phyloP scores from a whole-genome alignment of 2,888 invertebrate genomes.

The Heliconius ismenius region DNA sequence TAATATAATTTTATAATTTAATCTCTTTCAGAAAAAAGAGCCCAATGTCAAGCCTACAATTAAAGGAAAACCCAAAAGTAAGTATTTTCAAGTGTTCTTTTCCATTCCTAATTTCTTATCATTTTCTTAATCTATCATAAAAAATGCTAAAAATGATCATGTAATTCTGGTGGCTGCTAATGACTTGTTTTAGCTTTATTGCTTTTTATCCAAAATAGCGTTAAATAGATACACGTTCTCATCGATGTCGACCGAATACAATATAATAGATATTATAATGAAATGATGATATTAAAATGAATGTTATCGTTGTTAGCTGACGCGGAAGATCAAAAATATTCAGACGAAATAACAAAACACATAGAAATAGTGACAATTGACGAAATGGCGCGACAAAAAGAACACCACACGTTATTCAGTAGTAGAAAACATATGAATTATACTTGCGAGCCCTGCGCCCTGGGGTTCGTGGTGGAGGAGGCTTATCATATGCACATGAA shows the following conservation, averaged over 20 bases:
- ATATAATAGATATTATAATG: no score
- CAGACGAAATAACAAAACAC: slow-evolving; percentile 52
- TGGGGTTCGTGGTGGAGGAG: slow-evolving; percentile 55
- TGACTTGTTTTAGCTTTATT: no score
- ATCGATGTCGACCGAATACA: no score
- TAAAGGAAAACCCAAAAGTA: slow-evolving; percentile 33
- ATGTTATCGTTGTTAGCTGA: slow-evolving; percentile 28
- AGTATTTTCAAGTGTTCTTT: not conserved
- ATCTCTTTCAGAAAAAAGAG: slow-evolving; percentile 33
- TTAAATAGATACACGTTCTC: no score
- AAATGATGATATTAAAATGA: not conserved
- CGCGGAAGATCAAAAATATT: slow-evolving; percentile 40
- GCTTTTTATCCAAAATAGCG: no score
- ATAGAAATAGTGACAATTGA: slow-evolving; percentile 59
- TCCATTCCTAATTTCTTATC: no score
- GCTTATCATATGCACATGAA: slow-evolving; percentile 57
- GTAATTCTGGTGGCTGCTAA: no score
- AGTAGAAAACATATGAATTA: slow-evolving; percentile 52
- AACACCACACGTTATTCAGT: slow-evolving; percentile 47
- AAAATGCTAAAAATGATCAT: no score
- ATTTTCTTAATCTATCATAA: no score
- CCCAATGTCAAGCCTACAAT: slow-evolving; percentile 40
- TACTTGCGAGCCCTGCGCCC: slow-evolving; percentile 53
- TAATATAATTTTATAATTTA: not conserved
- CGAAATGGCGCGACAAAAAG: slow-evolving; percentile 52